phyloP scores from a whole-genome alignment of 2,113 vertebrate genomes.

The Polyodon spathula region DNA sequence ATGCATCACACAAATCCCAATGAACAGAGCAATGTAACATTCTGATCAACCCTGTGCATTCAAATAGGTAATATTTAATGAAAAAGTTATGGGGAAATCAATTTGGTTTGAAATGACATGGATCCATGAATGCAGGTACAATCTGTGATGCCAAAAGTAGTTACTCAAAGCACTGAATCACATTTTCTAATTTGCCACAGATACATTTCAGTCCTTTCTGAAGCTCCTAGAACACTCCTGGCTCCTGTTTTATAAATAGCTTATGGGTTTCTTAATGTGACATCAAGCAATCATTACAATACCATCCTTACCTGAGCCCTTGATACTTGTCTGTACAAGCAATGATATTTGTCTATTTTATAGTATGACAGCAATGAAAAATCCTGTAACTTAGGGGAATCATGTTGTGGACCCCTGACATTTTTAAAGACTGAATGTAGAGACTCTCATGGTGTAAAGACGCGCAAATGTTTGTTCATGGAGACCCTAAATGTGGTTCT shows the following conservation, averaged over 20 bases:
- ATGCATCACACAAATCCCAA: conserved; percentile 10
- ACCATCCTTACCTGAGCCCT: not conserved
- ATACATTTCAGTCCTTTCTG: not conserved
- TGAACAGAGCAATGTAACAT: conserved; percentile 19
- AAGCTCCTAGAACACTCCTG: not conserved
- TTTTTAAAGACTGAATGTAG: no score
- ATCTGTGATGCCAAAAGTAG: conserved; percentile 5
- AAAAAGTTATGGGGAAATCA: conserved; percentile 28
- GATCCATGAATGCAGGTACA: conserved; percentile 18
- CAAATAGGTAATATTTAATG: conserved; percentile 19
- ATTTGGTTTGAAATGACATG: conserved; percentile 18
- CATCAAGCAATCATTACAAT: not conserved
- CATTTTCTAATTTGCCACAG: conserved; percentile 4
- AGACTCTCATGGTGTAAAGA: no score
- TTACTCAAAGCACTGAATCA: conserved; percentile 6
- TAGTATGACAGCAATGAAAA: no score
- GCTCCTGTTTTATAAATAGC: not conserved
- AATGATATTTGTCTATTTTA: no score
- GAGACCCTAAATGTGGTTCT: no score
- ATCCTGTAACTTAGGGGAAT: no score
- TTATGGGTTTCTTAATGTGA: not conserved
- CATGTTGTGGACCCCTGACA: no score
- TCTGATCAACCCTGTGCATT: conserved; percentile 18
- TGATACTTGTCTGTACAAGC: no score
- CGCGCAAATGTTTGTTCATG: no score